Evolutionary conservation across 2,113 vertebrate genomes (phyloP).

Genomic region (Ailurus styani): DNA sequence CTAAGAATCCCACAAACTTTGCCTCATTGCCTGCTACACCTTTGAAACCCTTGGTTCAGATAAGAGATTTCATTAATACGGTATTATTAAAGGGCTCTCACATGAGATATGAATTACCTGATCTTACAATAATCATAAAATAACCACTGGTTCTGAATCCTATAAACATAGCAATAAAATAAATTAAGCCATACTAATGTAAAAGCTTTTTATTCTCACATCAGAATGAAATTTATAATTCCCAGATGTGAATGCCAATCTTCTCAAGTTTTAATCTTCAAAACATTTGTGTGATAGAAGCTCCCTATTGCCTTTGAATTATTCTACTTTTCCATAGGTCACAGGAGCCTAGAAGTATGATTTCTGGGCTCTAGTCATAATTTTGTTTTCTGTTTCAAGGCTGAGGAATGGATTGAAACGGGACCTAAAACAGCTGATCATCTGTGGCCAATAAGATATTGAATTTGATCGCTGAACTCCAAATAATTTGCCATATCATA

Average conservation of each 20-base stretch:
- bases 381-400: conserved; percentile 6
- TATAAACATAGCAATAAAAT: conserved; percentile 67
- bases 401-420: neutral
- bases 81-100: conserved; percentile 54
- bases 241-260: neutral
- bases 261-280: conserved; percentile 32
- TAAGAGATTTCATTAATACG: conserved; percentile 57
- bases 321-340: neutral
- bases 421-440: neutral
- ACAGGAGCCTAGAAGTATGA: neutral
- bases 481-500: neutral
- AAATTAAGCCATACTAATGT: conserved; percentile 37
- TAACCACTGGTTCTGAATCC: conserved; percentile 56
- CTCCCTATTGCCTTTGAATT: neutral
- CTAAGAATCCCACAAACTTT: neutral
- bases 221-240: conserved; percentile 48
- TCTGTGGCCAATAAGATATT: neutral
- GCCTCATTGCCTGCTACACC: neutral
- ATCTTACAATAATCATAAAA: conserved; percentile 66
- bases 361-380: neutral
- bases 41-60: conserved; percentile 42
- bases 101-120: conserved; percentile 66
- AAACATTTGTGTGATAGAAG: neutral
- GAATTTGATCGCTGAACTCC: neutral
- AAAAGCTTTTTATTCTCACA: neutral